Conservation (phyloP, 2,888 invertebrate species). For the Anagyrus pseudococci region DNA sequence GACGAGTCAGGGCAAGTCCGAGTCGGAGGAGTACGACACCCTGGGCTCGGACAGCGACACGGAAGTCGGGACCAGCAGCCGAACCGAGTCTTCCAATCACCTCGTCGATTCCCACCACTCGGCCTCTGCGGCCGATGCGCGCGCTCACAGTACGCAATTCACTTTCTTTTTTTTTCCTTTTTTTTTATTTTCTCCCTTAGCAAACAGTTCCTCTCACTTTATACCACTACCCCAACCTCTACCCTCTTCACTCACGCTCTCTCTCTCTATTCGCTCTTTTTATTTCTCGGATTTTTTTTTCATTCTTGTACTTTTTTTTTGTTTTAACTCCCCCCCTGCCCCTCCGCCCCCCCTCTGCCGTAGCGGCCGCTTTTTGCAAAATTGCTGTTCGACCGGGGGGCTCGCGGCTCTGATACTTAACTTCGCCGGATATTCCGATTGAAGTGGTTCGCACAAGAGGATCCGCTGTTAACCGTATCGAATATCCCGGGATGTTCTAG, state of each 20-base stretch:
- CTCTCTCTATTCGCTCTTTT: background rate
- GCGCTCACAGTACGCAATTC: conserved; percentile 60
- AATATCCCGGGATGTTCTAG: too few species aligned
- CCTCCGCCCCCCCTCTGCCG: too few species aligned
- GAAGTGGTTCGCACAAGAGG: too few species aligned
- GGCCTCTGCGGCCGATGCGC: conserved; percentile 58
- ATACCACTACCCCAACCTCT: too few species aligned
- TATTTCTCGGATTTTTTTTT: background rate
- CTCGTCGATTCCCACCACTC: conserved; percentile 63
- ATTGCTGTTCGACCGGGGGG: too few species aligned
- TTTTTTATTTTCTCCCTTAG: too few species aligned
- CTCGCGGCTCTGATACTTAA: too few species aligned
- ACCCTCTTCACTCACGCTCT: background rate
- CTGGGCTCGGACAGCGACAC: conserved; percentile 82
- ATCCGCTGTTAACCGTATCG: too few species aligned
- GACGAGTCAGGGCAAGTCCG: conserved; percentile 94
- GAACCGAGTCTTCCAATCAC: conserved; percentile 63
- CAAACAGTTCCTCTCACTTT: too few species aligned
- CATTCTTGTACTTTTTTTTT: background rate
- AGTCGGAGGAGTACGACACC: conserved; percentile 93
- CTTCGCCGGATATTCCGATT: too few species aligned
- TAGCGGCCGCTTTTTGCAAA: too few species aligned
- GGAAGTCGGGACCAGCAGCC: conserved; percentile 69
- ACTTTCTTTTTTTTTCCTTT: conserved; percentile 7
- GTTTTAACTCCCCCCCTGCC: too few species aligned